phyloP scores from a whole-genome alignment of 53 echinoderm and acorn worm genomes.

The Astropecten irregularis region DNA sequence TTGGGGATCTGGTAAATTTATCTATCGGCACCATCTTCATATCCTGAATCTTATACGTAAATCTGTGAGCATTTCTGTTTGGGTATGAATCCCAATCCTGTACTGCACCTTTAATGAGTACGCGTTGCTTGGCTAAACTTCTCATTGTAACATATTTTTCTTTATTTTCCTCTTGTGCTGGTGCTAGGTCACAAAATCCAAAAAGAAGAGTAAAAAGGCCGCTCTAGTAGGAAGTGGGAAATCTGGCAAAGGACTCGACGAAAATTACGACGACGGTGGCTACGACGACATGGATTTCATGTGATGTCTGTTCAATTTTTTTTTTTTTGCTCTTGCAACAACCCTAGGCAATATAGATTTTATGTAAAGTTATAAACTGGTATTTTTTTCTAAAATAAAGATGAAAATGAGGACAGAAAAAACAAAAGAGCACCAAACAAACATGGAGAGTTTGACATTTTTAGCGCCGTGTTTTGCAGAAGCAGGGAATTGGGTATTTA shows the following conservation, averaged over 20 bases:
- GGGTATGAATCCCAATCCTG: too few relatives aligned
- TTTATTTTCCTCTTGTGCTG: background rate
- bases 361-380: constrained; percentile 17
- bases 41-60: too few relatives aligned
- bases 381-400: constrained; percentile 28
- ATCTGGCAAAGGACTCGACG: constrained; percentile 70
- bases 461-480: too few relatives aligned
- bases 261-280: constrained; percentile 53
- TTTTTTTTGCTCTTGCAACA: background rate
- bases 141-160: too few relatives aligned
- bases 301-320: constrained; percentile 56
- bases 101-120: too few relatives aligned
- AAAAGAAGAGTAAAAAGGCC: constrained; percentile 91
- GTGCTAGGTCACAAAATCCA: constrained; percentile 70
- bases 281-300: constrained; percentile 87
- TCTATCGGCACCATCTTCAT: too few relatives aligned
- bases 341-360: constrained; percentile 49
- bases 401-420: background rate
- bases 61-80: too few relatives aligned
- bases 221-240: constrained; percentile 81
- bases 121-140: too few relatives aligned
- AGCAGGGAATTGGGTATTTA: too few relatives aligned
- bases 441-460: too few relatives aligned
- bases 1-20: too few relatives aligned
- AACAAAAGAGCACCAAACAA: too few relatives aligned